Conservation (phyloP, 2,888 invertebrate species). For the Microplitis deprimator region DNA sequence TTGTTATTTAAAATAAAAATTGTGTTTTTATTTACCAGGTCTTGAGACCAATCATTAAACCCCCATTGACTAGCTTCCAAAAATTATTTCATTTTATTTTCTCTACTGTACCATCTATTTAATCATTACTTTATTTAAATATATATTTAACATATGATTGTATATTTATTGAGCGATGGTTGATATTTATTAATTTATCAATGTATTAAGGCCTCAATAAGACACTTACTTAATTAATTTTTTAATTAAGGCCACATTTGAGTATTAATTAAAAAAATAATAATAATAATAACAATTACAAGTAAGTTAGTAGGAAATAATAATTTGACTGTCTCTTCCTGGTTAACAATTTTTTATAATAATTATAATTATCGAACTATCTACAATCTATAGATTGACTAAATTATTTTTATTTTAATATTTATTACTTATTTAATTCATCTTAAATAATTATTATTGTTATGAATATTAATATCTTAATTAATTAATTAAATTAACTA, state of each 20-base stretch:
- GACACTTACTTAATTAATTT: slow-evolving; percentile 21
- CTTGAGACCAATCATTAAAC: slow-evolving; percentile 48
- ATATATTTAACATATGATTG: neutral
- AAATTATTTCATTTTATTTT: slow-evolving; percentile 38
- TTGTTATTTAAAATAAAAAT: too few relatives aligned
- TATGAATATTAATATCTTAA: neutral
- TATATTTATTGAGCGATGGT: slow-evolving; percentile 30
- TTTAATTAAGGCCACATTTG: slow-evolving; percentile 33
- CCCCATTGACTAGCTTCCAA: slow-evolving; percentile 68
- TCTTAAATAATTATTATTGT: neutral
- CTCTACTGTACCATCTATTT: slow-evolving; percentile 12
- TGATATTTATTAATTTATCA: neutral
- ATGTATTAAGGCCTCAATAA: slow-evolving; percentile 30
- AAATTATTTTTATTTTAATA: neutral
- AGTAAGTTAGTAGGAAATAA: slow-evolving; percentile 20
- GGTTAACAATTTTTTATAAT: neutral
- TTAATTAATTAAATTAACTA: neutral
- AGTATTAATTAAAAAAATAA: slow-evolving; percentile 12
- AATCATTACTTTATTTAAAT: neutral
- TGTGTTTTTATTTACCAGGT: slow-evolving; percentile 17
- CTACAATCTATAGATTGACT: neutral
- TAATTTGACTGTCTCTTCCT: slow-evolving; percentile 24
- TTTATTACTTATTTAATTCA: neutral
- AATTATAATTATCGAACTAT: slow-evolving; percentile 6
- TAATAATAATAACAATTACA: neutral